These are phyloP conservation scores for Linurgus olivaceus DNA, from an alignment of 2,797 vertebrate genomes.

Conservation along the genomic window DNA sequence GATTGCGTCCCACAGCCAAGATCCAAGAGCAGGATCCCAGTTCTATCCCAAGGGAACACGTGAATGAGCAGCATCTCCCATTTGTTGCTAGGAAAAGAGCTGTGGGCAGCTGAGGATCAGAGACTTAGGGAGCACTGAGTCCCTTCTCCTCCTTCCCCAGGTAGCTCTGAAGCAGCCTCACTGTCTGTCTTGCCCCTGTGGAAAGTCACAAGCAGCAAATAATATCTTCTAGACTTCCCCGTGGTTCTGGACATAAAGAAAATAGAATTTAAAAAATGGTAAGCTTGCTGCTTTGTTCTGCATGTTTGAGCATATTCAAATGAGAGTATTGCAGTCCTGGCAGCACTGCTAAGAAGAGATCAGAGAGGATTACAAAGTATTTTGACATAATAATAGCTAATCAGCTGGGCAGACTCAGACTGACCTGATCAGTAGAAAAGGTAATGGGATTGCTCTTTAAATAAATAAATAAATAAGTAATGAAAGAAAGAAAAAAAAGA, in stretches of 20 bases:
- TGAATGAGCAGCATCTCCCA: not conserved
- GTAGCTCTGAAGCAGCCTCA: not conserved
- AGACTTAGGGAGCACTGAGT: not conserved
- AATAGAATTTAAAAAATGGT: not conserved
- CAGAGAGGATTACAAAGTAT: conserved; percentile 47
- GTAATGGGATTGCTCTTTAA: conserved; percentile 25
- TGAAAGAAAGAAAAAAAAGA: not conserved
- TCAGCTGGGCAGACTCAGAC: conserved; percentile 21
- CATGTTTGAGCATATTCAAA: not conserved
- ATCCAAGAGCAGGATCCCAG: not conserved
- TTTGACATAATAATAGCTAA: conserved; percentile 54
- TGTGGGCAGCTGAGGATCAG: not conserved
- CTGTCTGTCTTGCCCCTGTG: not conserved
- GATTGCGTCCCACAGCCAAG: not conserved
- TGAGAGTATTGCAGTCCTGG: not conserved
- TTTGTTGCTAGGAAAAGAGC: not conserved
- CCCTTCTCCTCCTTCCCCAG: not conserved
- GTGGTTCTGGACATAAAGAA: not conserved
- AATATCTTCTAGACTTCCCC: not conserved
- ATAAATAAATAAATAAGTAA: not conserved
- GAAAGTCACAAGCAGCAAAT: not conserved
- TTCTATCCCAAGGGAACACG: not conserved
- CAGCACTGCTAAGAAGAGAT: conserved; percentile 24
- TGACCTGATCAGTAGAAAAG: conserved; percentile 31
- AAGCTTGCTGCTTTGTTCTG: not conserved